Evolutionary conservation across 2,113 vertebrate genomes (phyloP), one percentile per base, ranked within the genome.

Genomic region (Caloenas nicobarica): DNA sequence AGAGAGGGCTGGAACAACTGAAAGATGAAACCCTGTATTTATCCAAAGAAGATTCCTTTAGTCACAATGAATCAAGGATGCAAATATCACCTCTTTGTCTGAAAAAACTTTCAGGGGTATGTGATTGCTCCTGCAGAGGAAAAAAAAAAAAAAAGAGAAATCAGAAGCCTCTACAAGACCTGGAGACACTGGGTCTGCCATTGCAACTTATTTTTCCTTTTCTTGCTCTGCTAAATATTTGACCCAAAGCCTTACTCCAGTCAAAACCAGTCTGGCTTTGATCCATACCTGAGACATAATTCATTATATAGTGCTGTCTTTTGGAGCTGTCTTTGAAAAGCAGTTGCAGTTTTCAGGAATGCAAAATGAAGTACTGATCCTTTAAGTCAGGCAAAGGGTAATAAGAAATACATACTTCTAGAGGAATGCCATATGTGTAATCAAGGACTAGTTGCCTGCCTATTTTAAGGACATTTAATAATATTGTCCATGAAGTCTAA

Each of bases 1-100:
- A 62, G 65, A 89, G 88, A 88, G 95, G 61, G 44, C 53, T 96
- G 79, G 61, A 91, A 90, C 61, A 94, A 72, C 25, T 94, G 94
- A 96, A 97, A 97, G 86, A 87, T 86, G 94, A 97, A 97, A 93
- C 90, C 81, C 58, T 92, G 86, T 91, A 90, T 94, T 96, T 95
- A 91, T 81, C 81, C 74, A 53, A 56, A 91, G 81, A 93, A 86
- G 81, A 94, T 91, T 97, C 70, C 60, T 95, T 50, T 53, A 78
- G 84, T 86, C 72, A 66, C 68, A 76, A 76, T 40, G 81, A 93
- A 95, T 88, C 73, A 93, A 36, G 7, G 38, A 86, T 78, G 69
- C 57, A 93, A 94, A 86, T 72, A 36, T 83, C 70, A 93, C 70
- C 50, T 93, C 61, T 86, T 66, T 68, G 71, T 81, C 61, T 84